These are phyloP conservation scores for Solenopsis invicta DNA, from an alignment of 1,140 invertebrate species.

Conservation along the genomic window DNA sequence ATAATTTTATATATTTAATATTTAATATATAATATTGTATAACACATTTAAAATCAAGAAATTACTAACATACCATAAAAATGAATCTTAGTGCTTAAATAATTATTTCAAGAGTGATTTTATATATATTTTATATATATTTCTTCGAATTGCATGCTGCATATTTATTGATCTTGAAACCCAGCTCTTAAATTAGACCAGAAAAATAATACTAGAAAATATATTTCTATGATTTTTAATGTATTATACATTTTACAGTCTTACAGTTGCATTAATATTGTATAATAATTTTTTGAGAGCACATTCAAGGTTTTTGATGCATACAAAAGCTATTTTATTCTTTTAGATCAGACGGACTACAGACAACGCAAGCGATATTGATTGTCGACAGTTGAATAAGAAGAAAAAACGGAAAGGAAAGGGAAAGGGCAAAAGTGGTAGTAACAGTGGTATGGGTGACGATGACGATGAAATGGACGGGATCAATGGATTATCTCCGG, in stretches of 20 bases:
- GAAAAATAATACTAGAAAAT: too few relatives aligned
- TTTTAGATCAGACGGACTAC: constrained; percentile 86
- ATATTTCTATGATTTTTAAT: too few relatives aligned
- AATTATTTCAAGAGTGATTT: too few relatives aligned
- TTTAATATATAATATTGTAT: neutral
- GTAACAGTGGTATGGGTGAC: constrained; percentile 85
- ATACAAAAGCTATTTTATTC: constrained; percentile 43
- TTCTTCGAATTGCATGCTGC: too few relatives aligned
- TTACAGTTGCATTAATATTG: neutral
- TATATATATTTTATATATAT: too few relatives aligned
- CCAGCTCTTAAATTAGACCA: too few relatives aligned
- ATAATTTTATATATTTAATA: neutral
- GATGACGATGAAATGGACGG: constrained; percentile 88
- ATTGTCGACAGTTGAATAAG: constrained; percentile 85
- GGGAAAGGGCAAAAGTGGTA: constrained; percentile 83
- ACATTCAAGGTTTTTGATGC: neutral
- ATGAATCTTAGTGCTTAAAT: too few relatives aligned
- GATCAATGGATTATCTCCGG: constrained; percentile 86
- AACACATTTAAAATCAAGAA: neutral
- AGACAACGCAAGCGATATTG: constrained; percentile 85
- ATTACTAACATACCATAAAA: too few relatives aligned
- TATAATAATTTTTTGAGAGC: neutral
- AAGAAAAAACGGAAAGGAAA: constrained; percentile 88
- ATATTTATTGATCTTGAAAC: too few relatives aligned
- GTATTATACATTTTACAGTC: too few relatives aligned